These are phyloP conservation scores for Cliona cf. orientalis DNA, from an alignment of 37 sponge, comb jelly and placozoan species.

Conservation along the genomic window DNA sequence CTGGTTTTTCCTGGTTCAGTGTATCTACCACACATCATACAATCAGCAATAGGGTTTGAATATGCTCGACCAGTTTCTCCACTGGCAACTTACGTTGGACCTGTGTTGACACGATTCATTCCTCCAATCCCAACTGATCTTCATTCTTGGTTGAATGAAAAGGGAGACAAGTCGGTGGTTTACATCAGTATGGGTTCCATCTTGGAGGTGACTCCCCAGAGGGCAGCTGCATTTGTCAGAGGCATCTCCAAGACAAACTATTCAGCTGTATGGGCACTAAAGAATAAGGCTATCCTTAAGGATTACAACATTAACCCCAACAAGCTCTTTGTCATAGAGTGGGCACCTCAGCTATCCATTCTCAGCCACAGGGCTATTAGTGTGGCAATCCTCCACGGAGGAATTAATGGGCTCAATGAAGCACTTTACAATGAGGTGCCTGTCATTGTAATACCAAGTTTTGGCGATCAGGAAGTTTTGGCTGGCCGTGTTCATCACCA, in stretches of 20 bases:
- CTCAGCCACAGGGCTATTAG: conserved; percentile 32
- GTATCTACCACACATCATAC: conserved; percentile 20
- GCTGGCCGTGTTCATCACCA: conserved; percentile 24
- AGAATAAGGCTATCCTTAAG: conserved; percentile 40
- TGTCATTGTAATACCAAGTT: conserved; percentile 35
- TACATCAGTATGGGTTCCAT: conserved; percentile 77
- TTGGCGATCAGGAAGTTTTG: conserved; percentile 37
- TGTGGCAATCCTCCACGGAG: conserved; percentile 71
- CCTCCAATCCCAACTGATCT: conserved; percentile 39
- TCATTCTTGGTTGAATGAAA: conserved; percentile 42
- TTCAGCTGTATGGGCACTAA: conserved; percentile 58
- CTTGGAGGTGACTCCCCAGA: neutral
- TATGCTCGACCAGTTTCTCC: conserved; percentile 40
- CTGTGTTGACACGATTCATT: conserved; percentile 20
- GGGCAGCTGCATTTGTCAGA: conserved; percentile 22
- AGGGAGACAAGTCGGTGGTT: conserved; percentile 31
- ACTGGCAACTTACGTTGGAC: conserved; percentile 43
- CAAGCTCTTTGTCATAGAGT: conserved; percentile 37
- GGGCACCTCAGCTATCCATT: conserved; percentile 66
- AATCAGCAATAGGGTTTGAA: conserved; percentile 54
- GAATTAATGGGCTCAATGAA: conserved; percentile 63
- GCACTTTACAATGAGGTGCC: conserved; percentile 64
- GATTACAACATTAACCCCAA: conserved; percentile 21
- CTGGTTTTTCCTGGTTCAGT: too few species aligned
- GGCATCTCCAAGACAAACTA: conserved; percentile 27